phyloP scores from a whole-genome alignment of 2,888 invertebrate genomes.

The Rhaphigaster nebulosa region DNA sequence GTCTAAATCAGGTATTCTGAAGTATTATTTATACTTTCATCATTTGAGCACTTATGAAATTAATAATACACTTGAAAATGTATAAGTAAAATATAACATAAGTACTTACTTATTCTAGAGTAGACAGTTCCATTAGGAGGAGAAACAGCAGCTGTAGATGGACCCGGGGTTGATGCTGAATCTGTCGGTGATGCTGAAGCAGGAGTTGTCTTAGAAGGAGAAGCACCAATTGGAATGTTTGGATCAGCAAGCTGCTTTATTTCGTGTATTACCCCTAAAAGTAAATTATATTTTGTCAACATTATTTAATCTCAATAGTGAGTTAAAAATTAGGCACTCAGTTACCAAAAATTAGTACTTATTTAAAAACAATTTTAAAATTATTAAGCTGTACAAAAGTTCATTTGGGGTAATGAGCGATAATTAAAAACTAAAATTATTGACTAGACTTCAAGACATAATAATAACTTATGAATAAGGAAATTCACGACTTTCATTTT shows the following conservation, averaged over 20 bases:
- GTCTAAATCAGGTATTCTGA: neutral
- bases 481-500: no score
- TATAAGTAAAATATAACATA: neutral
- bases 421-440: no score
- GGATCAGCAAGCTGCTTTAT: constrained; percentile 76
- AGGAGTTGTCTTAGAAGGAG: constrained; percentile 71
- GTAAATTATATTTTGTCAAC: neutral
- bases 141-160: constrained; percentile 66
- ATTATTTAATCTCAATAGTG: neutral
- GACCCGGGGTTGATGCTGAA: constrained; percentile 69
- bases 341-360: neutral
- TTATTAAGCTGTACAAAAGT: neutral
- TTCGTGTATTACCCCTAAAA: constrained; percentile 86
- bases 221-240: constrained; percentile 72
- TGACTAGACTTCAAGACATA: no score
- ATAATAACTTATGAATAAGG: no score
- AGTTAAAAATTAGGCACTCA: neutral
- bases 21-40: neutral
- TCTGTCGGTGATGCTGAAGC: constrained; percentile 70
- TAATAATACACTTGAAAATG: neutral
- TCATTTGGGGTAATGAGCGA: neutral
- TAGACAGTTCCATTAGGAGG: constrained; percentile 60
- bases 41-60: neutral
- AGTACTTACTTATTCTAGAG: constrained; percentile 58
- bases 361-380: neutral